Conservation (phyloP, 2,113 vertebrate species). For the Eublepharis macularius region DNA sequence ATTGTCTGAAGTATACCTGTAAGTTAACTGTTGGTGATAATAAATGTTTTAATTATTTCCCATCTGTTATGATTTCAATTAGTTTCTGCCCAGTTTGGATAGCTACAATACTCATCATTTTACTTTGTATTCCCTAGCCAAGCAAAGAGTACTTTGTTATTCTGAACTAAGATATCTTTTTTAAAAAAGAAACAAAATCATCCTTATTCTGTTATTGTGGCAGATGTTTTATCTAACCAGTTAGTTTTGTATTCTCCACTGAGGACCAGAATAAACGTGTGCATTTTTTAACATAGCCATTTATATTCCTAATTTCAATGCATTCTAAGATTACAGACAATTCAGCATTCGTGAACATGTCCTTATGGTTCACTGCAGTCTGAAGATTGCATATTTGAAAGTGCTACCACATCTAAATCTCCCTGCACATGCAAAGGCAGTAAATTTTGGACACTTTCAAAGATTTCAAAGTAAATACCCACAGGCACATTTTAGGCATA, state of each 20-base stretch:
- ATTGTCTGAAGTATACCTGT: conserved; percentile 63
- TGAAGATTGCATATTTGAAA: neutral
- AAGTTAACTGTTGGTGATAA: conserved; percentile 69
- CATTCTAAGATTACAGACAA: too few relatives aligned
- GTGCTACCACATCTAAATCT: neutral
- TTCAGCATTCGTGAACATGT: neutral
- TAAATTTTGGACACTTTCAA: neutral
- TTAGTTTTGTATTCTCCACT: neutral
- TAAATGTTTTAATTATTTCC: conserved; percentile 71
- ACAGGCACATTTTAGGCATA: neutral
- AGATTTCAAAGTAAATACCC: neutral
- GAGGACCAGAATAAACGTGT: neutral
- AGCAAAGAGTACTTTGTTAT: conserved; percentile 5
- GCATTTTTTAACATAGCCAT: neutral
- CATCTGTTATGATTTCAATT: conserved; percentile 71
- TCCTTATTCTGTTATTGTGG: neutral
- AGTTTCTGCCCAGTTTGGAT: conserved; percentile 57
- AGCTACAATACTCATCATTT: conserved; percentile 32
- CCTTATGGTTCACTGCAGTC: neutral
- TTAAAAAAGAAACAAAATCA: neutral
- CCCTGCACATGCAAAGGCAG: neutral
- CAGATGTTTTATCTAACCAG: neutral
- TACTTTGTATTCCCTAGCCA: conserved; percentile 11
- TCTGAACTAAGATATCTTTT: neutral
- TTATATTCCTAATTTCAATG: neutral